These are phyloP conservation scores for Pelobates cultripes DNA, from an alignment of 2,797 vertebrate species.

Conservation along the genomic window DNA sequence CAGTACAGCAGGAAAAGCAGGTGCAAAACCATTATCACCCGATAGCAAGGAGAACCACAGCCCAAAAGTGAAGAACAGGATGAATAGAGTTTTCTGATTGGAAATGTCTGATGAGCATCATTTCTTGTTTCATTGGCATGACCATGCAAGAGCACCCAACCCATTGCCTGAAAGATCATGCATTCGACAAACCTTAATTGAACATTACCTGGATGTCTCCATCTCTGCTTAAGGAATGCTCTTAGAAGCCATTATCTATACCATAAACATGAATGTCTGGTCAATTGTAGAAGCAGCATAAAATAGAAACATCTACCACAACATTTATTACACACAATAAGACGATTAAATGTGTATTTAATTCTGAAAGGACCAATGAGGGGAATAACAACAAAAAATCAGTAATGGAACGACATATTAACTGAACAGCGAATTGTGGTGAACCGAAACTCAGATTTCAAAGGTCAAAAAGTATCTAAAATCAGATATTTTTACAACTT, in stretches of 20 bases:
- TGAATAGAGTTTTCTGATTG: slow-evolving; percentile 65
- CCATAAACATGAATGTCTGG: slow-evolving; percentile 84
- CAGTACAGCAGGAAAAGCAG: slow-evolving; percentile 58
- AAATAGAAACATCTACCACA: neutral
- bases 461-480: too few species aligned
- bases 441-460: too few species aligned
- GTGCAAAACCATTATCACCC: slow-evolving; percentile 41
- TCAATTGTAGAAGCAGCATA: slow-evolving; percentile 66
- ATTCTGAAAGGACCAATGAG: too few species aligned
- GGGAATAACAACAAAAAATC: too few species aligned
- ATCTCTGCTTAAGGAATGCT: slow-evolving; percentile 80
- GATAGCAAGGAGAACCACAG: slow-evolving; percentile 59
- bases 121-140: slow-evolving; percentile 51
- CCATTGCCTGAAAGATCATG: slow-evolving; percentile 71
- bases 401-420: too few species aligned
- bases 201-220: slow-evolving; percentile 85
- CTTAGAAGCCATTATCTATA: slow-evolving; percentile 90
- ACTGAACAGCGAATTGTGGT: too few species aligned
- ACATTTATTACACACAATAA: too few species aligned
- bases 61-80: slow-evolving; percentile 58
- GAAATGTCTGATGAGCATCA: slow-evolving; percentile 52
- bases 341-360: too few species aligned
- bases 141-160: slow-evolving; percentile 72
- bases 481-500: too few species aligned
- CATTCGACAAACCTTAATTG: slow-evolving; percentile 67